Percentiles rank a stretch among this genome's conserved stretches.
phyloP scores from a whole-genome alignment of 2,888 invertebrate species.

The Heteropelma amictum region DNA sequence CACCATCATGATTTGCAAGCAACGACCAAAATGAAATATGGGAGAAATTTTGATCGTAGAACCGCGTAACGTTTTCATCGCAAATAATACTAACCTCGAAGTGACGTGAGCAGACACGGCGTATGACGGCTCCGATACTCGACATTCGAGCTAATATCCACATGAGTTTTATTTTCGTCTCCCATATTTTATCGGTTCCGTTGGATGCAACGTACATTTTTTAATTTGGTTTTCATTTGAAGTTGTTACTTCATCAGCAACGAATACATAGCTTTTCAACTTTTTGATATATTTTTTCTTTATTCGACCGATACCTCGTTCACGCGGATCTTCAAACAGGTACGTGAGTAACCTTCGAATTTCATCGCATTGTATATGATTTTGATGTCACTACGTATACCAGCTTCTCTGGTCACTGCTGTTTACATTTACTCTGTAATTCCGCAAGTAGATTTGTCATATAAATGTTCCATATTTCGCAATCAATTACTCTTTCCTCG shows the following conservation, averaged over 20 bases:
- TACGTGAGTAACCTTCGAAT: conserved; percentile 16
- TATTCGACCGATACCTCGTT: background rate
- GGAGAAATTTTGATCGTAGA: background rate
- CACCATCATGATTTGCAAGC: background rate
- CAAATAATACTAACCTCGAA: conserved; percentile 35
- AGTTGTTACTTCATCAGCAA: background rate
- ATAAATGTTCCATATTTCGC: no score
- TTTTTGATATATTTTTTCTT: conserved; percentile 1
- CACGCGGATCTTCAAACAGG: background rate
- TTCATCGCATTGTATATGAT: no score
- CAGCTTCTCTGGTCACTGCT: no score
- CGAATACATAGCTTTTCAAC: conserved; percentile 12
- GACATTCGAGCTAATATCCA: conserved; percentile 44
- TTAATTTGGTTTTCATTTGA: conserved; percentile 34
- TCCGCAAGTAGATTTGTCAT: no score
- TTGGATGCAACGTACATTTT: conserved; percentile 31
- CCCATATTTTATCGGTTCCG: conserved; percentile 52
- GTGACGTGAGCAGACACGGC: conserved; percentile 49
- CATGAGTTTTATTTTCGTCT: conserved; percentile 32
- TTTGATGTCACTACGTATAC: no score
- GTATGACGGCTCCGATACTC: conserved; percentile 38
- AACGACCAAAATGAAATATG: background rate
- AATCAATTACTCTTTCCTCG: background rate
- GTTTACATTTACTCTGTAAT: no score
- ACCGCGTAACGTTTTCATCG: background rate